Percentiles rank a stretch among this genome's conserved stretches.
Evolutionary conservation across 2,113 vertebrate species (phyloP).

Genomic region (Neotoma lepida): DNA sequence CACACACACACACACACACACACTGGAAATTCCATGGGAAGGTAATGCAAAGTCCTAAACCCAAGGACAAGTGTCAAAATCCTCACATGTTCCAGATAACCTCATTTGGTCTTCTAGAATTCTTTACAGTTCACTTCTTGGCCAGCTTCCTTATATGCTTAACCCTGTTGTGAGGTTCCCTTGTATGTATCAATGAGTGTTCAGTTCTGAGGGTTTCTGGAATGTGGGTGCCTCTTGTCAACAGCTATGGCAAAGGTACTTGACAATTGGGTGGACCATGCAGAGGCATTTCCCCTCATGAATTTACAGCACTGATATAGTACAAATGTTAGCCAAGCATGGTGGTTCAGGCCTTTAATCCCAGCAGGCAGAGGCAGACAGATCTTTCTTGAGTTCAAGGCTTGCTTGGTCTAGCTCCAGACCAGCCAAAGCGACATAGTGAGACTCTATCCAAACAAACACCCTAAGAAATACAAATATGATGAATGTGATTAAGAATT

Average conservation of each 20-base stretch:
- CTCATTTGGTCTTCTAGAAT: not conserved
- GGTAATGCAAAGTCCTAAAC: not conserved
- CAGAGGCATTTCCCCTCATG: not conserved
- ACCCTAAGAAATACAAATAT: not conserved
- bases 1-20: not conserved
- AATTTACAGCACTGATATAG: not conserved
- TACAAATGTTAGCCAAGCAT: not conserved
- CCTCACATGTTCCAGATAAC: not conserved
- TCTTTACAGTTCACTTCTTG: not conserved
- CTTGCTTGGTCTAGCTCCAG: not conserved
- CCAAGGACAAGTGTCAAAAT: not conserved
- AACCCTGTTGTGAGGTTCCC: not conserved
- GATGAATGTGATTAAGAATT: not conserved
- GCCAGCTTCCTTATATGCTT: not conserved
- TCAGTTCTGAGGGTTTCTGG: not conserved
- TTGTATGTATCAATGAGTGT: not conserved
- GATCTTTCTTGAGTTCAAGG: not conserved
- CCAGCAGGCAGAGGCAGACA: not conserved
- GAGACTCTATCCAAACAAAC: not conserved
- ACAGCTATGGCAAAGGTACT: not conserved
- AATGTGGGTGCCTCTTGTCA: accelerated
- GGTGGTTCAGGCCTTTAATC: not conserved
- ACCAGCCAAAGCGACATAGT: not conserved
- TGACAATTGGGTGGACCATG: accelerated
- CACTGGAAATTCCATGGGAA: not conserved